These are phyloP conservation scores for Hesperophylax magnus DNA, from an alignment of 1,140 invertebrate genomes.

Conservation along the genomic window DNA sequence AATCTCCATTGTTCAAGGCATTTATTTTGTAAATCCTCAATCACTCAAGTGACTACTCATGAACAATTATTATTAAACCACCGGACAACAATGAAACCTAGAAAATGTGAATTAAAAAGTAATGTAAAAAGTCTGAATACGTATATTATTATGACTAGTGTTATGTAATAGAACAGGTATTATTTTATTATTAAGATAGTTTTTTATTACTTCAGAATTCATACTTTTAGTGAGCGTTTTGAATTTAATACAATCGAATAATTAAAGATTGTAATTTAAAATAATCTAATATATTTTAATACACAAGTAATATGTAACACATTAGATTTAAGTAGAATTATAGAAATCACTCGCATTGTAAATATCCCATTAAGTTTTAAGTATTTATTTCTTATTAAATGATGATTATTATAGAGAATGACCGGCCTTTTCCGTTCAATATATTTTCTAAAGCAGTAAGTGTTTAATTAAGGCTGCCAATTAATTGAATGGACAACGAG, in stretches of 20 bases:
- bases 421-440: constrained; percentile 51
- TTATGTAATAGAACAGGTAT: constrained; percentile 18
- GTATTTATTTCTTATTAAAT: constrained; percentile 54
- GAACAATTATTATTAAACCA: too few species aligned
- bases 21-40: too few species aligned
- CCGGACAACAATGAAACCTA: too few species aligned
- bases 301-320: too few species aligned
- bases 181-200: constrained; percentile 27
- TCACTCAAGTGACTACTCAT: too few species aligned
- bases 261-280: not conserved
- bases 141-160: not conserved
- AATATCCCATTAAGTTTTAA: constrained; percentile 49
- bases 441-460: not conserved
- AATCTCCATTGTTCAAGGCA: too few species aligned
- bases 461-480: not conserved
- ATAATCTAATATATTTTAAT: not conserved
- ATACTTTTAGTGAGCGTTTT: not conserved
- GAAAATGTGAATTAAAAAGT: too few species aligned
- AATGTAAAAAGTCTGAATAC: too few species aligned
- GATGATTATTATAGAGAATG: constrained; percentile 42
- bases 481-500: constrained; percentile 48
- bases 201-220: not conserved
- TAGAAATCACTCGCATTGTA: constrained; percentile 34
- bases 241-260: not conserved
- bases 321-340: too few species aligned